Evolutionary conservation across 1,140 invertebrate genomes (phyloP).

Genomic region (Apis florea): DNA sequence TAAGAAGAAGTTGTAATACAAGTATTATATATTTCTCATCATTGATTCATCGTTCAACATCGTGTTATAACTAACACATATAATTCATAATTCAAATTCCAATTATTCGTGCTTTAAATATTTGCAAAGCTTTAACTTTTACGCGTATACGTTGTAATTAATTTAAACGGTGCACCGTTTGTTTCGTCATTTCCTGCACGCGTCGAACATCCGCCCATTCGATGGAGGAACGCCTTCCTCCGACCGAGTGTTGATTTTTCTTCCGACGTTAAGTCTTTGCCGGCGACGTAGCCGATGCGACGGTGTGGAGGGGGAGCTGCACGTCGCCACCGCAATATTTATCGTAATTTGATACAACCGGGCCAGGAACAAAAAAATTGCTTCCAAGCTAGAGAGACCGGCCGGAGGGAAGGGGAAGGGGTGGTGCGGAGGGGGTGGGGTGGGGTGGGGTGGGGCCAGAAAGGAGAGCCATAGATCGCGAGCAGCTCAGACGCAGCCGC

Average conservation of each 20-base stretch:
- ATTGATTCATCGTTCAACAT: too few relatives aligned
- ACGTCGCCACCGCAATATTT: conserved; percentile 75
- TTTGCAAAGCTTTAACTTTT: too few relatives aligned
- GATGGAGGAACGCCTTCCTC: conserved; percentile 51
- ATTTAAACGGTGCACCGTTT: too few relatives aligned
- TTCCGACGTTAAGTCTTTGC: conserved; percentile 58
- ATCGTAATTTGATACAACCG: conserved; percentile 79
- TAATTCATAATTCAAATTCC: too few relatives aligned
- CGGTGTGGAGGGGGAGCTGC: conserved; percentile 48
- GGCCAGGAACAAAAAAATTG: conserved; percentile 71
- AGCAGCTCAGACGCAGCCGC: conserved; percentile 73
- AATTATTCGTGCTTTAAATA: too few relatives aligned
- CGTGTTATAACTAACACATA: too few relatives aligned
- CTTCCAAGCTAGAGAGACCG: conserved; percentile 52
- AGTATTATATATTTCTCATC: too few relatives aligned
- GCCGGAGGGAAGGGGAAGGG: conserved; percentile 46
- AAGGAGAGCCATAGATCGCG: conserved; percentile 69
- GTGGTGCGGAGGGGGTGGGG: conserved; percentile 43
- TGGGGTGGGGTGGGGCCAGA: conserved; percentile 46
- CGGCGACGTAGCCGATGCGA: conserved; percentile 27
- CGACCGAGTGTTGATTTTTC: conserved; percentile 43
- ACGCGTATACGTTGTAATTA: too few relatives aligned
- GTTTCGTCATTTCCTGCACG: too few relatives aligned
- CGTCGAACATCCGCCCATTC: conserved; percentile 19
- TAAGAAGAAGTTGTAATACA: too few relatives aligned